Evolutionary conservation across 2,113 vertebrate species (phyloP).

Genomic region (Cyphomyrus plagiostoma): DNA sequence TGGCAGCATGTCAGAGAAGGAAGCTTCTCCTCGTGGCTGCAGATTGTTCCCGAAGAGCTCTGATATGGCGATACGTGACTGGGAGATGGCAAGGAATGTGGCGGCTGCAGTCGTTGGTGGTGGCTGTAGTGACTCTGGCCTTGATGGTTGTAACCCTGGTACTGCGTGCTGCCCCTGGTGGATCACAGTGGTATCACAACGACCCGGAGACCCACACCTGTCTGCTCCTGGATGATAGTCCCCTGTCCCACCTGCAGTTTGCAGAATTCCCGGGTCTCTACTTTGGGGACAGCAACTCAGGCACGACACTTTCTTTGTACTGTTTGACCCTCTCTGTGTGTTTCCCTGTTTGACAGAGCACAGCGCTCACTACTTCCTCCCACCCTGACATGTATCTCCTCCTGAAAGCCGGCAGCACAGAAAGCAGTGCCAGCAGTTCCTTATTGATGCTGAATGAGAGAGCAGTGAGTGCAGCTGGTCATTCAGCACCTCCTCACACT

Average conservation of each 20-base stretch:
- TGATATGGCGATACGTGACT: no score
- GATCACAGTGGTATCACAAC: slow-evolving; percentile 53
- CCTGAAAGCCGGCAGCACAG: slow-evolving; percentile 69
- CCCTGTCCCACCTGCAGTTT: slow-evolving; percentile 81
- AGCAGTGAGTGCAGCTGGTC: slow-evolving; percentile 85
- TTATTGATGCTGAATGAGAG: slow-evolving; percentile 65
- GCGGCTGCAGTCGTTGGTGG: no score
- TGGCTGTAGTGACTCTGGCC: no score
- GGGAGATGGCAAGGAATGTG: no score
- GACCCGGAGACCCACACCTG: slow-evolving; percentile 80
- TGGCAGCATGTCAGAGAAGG: no score
- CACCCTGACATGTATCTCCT: slow-evolving; percentile 42
- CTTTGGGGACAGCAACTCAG: slow-evolving; percentile 77
- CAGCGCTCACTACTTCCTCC: slow-evolving; percentile 24
- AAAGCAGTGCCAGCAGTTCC: slow-evolving; percentile 76
- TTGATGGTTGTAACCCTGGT: not conserved
- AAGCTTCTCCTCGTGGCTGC: no score
- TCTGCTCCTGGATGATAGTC: slow-evolving; percentile 82
- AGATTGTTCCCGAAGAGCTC: no score
- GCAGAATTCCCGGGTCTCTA: slow-evolving; percentile 71
- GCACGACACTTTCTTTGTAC: slow-evolving; percentile 51
- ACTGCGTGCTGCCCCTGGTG: no score
- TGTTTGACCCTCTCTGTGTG: slow-evolving; percentile 19
- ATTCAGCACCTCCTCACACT: slow-evolving; percentile 5
- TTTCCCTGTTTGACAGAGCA: not conserved